These are phyloP conservation scores for Tangara arthus DNA, from an alignment of 2,797 vertebrate species.

Conservation along the genomic window DNA sequence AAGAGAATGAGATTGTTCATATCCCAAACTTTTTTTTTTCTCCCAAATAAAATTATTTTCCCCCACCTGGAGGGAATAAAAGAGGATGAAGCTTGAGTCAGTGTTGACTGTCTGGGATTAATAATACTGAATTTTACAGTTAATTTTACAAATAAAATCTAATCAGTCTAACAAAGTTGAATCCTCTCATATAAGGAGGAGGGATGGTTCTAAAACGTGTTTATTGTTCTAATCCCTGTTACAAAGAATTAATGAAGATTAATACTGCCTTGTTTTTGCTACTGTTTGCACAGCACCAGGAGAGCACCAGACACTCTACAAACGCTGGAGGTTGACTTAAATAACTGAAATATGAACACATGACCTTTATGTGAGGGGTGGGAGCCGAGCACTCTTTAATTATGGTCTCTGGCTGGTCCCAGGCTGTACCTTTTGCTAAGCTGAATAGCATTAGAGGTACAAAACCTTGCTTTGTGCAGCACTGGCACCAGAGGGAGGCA, in stretches of 20 bases:
- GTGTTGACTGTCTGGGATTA: background rate
- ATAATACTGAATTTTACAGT: background rate
- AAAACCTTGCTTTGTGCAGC: background rate
- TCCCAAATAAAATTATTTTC: background rate
- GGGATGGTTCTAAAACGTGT: background rate
- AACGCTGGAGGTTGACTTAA: background rate
- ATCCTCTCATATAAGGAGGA: background rate
- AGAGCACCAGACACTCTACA: background rate
- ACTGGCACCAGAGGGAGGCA: background rate
- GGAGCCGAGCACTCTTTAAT: background rate
- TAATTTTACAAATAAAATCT: background rate
- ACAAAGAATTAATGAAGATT: background rate
- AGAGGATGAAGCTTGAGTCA: background rate
- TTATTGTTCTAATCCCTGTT: background rate
- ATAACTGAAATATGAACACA: background rate
- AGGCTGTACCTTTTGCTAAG: background rate
- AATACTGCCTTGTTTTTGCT: background rate
- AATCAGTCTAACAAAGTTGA: background rate
- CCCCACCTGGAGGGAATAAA: background rate
- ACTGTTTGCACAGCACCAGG: background rate
- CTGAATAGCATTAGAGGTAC: background rate
- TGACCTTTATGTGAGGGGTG: background rate
- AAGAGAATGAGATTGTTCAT: too few relatives aligned
- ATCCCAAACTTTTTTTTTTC: too few relatives aligned
- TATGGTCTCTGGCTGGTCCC: background rate